These are phyloP conservation scores for Sphaerophoria taeniata DNA, from an alignment of 2,888 invertebrate genomes.

Conservation along the genomic window DNA sequence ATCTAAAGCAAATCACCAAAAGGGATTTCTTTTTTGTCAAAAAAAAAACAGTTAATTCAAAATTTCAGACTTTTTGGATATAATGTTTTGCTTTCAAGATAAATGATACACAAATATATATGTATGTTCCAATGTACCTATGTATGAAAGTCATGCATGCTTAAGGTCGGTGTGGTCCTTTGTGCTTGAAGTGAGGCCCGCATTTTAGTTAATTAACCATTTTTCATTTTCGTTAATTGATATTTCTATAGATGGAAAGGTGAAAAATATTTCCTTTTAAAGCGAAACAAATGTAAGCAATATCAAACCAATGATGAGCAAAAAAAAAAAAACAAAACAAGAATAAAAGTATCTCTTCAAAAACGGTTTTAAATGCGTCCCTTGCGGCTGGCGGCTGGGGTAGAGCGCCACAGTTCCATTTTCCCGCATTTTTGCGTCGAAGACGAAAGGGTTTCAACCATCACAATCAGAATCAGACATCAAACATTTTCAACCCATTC, in stretches of 20 bases:
- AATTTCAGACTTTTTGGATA: constrained; percentile 64
- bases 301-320: not conserved
- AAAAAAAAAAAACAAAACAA: too few species aligned
- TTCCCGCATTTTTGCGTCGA: constrained; percentile 66
- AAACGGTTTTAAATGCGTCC: constrained; percentile 28
- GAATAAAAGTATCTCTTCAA: constrained; percentile 49
- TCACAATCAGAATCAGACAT: constrained; percentile 67
- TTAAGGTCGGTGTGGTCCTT: constrained; percentile 47
- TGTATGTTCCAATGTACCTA: constrained; percentile 1
- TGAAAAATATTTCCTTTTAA: constrained; percentile 48
- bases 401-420: constrained; percentile 3
- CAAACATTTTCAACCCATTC: constrained; percentile 55
- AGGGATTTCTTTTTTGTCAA: too few species aligned
- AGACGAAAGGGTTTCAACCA: constrained; percentile 67
- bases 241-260: constrained; percentile 68
- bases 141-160: not conserved
- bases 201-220: constrained; percentile 83
- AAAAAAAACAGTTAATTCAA: too few species aligned
- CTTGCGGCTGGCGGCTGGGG: not conserved
- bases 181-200: constrained; percentile 77
- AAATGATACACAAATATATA: constrained; percentile 66
- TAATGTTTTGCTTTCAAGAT: constrained; percentile 46
- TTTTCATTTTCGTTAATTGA: constrained; percentile 76
- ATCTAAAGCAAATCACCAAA: constrained; percentile 32
- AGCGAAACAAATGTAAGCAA: constrained; percentile 15